Conservation (phyloP, 1,140 invertebrate species). For the Camponotus floridanus region DNA sequence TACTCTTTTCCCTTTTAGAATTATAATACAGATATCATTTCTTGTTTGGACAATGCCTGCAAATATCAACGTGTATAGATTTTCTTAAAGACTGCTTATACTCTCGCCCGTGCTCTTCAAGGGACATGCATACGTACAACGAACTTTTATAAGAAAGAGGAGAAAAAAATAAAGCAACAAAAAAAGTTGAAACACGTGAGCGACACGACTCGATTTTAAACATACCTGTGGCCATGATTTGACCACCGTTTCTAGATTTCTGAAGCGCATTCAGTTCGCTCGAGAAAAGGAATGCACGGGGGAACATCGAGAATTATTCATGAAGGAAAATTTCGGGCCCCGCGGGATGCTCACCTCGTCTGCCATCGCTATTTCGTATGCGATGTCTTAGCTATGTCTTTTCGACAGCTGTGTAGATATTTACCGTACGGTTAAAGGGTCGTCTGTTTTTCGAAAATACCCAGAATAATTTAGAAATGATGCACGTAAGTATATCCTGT, state of each 20-base stretch:
- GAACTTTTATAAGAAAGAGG: slow-evolving; percentile 66
- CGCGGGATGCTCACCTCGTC: slow-evolving; percentile 35
- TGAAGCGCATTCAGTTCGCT: slow-evolving; percentile 66
- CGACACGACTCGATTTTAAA: slow-evolving; percentile 38
- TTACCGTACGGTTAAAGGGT: background rate
- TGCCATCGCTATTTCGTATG: slow-evolving; percentile 63
- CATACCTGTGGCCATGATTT: slow-evolving; percentile 15
- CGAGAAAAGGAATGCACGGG: slow-evolving; percentile 65
- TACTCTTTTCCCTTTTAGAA: background rate
- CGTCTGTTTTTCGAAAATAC: slow-evolving; percentile 1
- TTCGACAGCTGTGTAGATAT: slow-evolving; percentile 46
- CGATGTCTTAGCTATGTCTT: background rate
- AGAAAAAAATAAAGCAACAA: background rate
- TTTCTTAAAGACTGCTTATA: slow-evolving; percentile 67
- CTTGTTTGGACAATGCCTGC: background rate
- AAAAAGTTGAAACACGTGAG: slow-evolving; percentile 65
- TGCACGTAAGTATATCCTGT: background rate
- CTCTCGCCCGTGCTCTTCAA: background rate
- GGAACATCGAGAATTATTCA: slow-evolving; percentile 72
- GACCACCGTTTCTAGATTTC: slow-evolving; percentile 66
- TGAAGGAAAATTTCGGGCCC: slow-evolving; percentile 71
- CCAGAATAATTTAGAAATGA: slow-evolving; percentile 20
- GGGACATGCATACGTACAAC: slow-evolving; percentile 34
- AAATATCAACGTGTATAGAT: slow-evolving; percentile 38
- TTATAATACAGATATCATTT: background rate